Conservation (phyloP, 2,113 vertebrate genomes). For the Aptenodytes patagonicus region DNA sequence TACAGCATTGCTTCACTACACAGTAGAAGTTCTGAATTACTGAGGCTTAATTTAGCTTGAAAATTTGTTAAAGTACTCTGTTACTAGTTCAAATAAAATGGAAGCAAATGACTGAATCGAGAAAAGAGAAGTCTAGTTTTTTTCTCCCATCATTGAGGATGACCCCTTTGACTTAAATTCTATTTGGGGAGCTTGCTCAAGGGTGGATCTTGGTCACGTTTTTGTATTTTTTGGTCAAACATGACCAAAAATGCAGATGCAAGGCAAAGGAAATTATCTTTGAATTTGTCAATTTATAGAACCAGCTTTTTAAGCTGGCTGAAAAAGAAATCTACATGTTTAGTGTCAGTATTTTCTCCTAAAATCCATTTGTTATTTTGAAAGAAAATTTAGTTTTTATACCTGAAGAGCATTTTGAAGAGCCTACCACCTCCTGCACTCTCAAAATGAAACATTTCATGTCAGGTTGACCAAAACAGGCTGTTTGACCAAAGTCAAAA, state of each 20-base stretch:
- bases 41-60: slow-evolving; percentile 38
- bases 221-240: neutral
- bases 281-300: neutral
- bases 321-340: neutral
- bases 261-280: neutral
- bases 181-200: neutral
- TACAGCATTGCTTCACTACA: slow-evolving; percentile 1
- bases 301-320: neutral
- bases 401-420: neutral
- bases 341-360: neutral
- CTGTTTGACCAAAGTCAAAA: neutral
- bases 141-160: neutral
- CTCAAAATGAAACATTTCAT: neutral
- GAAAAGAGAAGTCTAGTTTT: neutral
- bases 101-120: neutral
- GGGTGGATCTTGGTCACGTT: neutral
- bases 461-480: neutral
- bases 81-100: neutral
- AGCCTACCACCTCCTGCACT: neutral
- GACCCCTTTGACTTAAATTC: neutral
- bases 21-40: slow-evolving; percentile 20
- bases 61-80: slow-evolving; percentile 25
- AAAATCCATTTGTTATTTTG: neutral
- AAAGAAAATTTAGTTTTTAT: neutral
- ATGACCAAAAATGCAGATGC: neutral